Conservation (phyloP, 1,140 invertebrate genomes). For the Calycopis cecrops region DNA sequence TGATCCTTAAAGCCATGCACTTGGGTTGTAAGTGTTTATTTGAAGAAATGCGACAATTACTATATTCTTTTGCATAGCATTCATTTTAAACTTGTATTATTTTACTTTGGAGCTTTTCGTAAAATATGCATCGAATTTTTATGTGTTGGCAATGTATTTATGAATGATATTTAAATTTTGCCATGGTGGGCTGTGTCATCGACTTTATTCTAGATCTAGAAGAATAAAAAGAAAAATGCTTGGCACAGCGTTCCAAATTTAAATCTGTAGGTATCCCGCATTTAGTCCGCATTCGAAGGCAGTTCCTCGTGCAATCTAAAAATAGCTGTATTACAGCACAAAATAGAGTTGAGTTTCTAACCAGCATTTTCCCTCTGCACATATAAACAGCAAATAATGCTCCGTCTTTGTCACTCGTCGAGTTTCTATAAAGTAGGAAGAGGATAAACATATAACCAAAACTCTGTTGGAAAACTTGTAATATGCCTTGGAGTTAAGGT, state of each 20-base stretch:
- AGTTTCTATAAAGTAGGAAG: not conserved
- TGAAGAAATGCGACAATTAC: too few relatives aligned
- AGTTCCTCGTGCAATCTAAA: not conserved
- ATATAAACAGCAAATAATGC: not conserved
- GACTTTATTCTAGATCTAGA: too few relatives aligned
- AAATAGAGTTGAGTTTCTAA: not conserved
- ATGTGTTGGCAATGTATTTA: too few relatives aligned
- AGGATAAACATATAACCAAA: not conserved
- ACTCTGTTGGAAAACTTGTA: not conserved
- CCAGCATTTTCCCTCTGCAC: not conserved
- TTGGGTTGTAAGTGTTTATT: too few relatives aligned
- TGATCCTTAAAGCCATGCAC: too few relatives aligned
- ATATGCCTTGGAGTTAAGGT: not conserved
- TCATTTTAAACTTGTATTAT: too few relatives aligned
- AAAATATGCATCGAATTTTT: too few relatives aligned
- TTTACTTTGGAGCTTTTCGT: too few relatives aligned
- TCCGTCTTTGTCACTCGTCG: conserved; percentile 2
- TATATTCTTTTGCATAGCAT: too few relatives aligned
- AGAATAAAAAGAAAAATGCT: conserved; percentile 2
- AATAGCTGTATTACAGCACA: not conserved
- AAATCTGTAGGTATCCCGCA: not conserved
- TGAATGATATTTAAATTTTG: too few relatives aligned
- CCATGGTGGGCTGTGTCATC: too few relatives aligned
- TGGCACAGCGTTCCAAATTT: conserved; percentile 10
- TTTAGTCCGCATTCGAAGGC: not conserved